phyloP scores from a whole-genome alignment of 2,797 vertebrate species.

The Monodelphis domestica region DNA sequence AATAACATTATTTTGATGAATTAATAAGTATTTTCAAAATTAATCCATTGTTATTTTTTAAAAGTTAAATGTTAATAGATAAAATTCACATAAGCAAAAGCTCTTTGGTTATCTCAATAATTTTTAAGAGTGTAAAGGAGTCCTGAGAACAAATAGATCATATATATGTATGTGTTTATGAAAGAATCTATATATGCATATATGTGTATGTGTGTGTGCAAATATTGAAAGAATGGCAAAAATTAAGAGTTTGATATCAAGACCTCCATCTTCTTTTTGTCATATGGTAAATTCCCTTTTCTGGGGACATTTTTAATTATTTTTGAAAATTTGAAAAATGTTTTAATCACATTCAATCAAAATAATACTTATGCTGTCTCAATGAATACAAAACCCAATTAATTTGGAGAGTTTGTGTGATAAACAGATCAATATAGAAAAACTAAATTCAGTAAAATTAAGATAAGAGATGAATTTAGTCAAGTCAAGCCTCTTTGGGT shows the following conservation, averaged over 20 bases:
- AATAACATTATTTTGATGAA: not conserved
- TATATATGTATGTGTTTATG: too few relatives aligned
- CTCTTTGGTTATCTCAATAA: not conserved
- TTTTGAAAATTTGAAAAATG: too few relatives aligned
- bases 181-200: too few relatives aligned
- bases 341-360: not conserved
- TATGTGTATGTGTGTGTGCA: too few relatives aligned
- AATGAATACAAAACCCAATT: not conserved
- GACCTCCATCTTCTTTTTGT: not conserved
- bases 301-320: not conserved
- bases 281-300: not conserved
- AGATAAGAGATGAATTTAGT: constrained; percentile 1
- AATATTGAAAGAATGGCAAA: not conserved
- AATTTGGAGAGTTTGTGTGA: not conserved
- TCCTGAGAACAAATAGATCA: not conserved
- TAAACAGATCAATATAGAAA: constrained; percentile 5
- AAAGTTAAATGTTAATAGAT: not conserved
- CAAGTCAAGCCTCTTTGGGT: constrained; percentile 27
- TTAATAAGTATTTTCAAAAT: not conserved
- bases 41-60: not conserved
- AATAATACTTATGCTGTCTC: not conserved
- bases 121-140: not conserved
- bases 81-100: not conserved
- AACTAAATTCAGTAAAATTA: not conserved
- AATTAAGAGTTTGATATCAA: not conserved